Evolutionary conservation across 2,113 vertebrate genomes (phyloP).

Genomic region (Carettochelys insculpta): DNA sequence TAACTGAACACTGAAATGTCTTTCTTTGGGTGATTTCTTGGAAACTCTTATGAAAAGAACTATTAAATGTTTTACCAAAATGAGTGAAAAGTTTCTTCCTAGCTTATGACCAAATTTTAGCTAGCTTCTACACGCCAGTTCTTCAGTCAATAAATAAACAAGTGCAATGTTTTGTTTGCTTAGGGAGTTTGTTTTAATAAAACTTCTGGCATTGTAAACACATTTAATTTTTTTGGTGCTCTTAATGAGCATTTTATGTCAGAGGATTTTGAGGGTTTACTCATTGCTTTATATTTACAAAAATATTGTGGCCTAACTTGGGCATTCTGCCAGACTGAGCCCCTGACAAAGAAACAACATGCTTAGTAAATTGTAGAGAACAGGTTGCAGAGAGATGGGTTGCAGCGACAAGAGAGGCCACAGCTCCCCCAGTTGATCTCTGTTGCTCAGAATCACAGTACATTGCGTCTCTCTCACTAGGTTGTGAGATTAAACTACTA

Average conservation of each 20-base stretch:
- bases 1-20: conserved; percentile 67
- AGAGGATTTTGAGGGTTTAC: neutral
- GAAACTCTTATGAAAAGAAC: conserved; percentile 73
- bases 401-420: neutral
- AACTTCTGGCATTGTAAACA: conserved; percentile 1
- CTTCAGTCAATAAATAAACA: conserved; percentile 53
- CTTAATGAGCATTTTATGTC: neutral
- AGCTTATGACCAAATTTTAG: conserved; percentile 58
- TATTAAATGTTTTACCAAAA: conserved; percentile 67
- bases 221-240: neutral
- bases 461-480: neutral
- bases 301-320: neutral
- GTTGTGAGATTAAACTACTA: neutral
- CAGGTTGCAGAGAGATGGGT: neutral
- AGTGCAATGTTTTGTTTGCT: conserved; percentile 23
- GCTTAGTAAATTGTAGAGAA: neutral
- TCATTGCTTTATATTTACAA: neutral
- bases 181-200: conserved; percentile 39
- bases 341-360: neutral
- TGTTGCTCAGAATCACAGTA: neutral
- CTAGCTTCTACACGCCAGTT: conserved; percentile 71
- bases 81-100: neutral
- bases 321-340: neutral
- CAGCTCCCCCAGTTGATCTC: rapidly evolving
- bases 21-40: conserved; percentile 65